These are phyloP conservation scores for Eupithecia centaureata DNA, from an alignment of 2,888 invertebrate genomes.

Conservation along the genomic window DNA sequence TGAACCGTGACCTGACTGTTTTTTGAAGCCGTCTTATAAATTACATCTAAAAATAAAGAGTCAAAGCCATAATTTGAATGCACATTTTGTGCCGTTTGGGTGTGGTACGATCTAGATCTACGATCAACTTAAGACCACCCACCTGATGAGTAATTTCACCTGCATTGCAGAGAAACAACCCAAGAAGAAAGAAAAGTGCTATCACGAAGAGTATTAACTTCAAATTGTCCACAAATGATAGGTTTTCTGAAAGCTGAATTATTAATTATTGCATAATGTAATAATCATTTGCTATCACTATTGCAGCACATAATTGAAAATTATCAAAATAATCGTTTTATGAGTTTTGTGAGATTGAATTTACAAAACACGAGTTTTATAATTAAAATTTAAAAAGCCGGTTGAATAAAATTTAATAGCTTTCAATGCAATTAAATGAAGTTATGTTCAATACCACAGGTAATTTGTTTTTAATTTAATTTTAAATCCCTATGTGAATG, in stretches of 20 bases:
- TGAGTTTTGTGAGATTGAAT: constrained; percentile 27
- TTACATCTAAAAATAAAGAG: not conserved
- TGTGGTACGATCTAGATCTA: not conserved
- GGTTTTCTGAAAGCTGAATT: constrained; percentile 65
- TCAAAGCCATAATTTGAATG: not conserved
- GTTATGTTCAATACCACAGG: not conserved
- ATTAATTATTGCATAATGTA: constrained; percentile 1
- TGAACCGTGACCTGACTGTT: not conserved
- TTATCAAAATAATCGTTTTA: constrained; percentile 8
- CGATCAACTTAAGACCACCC: not conserved
- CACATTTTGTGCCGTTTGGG: too few species aligned
- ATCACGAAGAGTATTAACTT: constrained; percentile 70
- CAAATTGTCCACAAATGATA: constrained; percentile 61
- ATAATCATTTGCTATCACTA: not conserved
- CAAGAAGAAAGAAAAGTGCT: constrained; percentile 71
- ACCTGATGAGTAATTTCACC: constrained; percentile 79
- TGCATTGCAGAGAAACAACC: constrained; percentile 73
- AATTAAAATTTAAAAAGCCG: constrained; percentile 13
- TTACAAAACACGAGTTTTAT: constrained; percentile 14
- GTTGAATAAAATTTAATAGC: constrained; percentile 4
- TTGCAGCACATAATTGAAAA: not conserved
- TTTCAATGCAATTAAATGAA: not conserved
- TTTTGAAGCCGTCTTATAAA: not conserved
- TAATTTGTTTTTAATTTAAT: not conserved
- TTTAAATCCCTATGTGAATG: not conserved